phyloP scores from a whole-genome alignment of 2,888 invertebrate species.

The Glaucopsyche alexis region DNA sequence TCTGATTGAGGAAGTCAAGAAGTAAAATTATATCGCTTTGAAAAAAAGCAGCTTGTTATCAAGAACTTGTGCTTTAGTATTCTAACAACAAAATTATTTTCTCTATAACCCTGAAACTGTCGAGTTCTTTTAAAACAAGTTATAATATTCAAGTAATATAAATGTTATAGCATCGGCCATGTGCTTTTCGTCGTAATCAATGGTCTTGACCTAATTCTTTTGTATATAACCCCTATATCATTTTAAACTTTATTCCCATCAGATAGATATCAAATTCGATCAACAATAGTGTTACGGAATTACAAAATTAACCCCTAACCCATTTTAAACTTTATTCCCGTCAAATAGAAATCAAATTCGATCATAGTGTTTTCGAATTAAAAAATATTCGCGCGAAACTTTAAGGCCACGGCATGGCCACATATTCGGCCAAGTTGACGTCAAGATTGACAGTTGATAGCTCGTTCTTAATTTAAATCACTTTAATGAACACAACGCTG shows the following conservation, averaged over 20 bases:
- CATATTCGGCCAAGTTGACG: conserved; percentile 26
- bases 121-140: not conserved
- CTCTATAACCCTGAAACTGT: no score
- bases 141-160: not conserved
- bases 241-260: conserved; percentile 10
- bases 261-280: conserved; percentile 12
- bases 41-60: no score
- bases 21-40: no score
- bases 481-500: not conserved
- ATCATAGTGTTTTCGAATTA: not conserved
- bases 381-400: conserved; percentile 15
- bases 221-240: not conserved
- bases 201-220: conserved; percentile 7
- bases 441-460: conserved; percentile 27
- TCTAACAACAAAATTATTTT: no score
- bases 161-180: conserved; percentile 2
- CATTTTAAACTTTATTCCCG: conserved; percentile 14
- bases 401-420: conserved; percentile 3
- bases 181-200: conserved; percentile 6
- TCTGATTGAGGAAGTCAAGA: no score
- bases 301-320: conserved; percentile 5
- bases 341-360: not conserved
- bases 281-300: not conserved
- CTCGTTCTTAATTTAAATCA: conserved; percentile 24
- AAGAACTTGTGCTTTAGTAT: no score